phyloP scores from a whole-genome alignment of 2,888 invertebrate genomes.

The Drosophila gaucha region DNA sequence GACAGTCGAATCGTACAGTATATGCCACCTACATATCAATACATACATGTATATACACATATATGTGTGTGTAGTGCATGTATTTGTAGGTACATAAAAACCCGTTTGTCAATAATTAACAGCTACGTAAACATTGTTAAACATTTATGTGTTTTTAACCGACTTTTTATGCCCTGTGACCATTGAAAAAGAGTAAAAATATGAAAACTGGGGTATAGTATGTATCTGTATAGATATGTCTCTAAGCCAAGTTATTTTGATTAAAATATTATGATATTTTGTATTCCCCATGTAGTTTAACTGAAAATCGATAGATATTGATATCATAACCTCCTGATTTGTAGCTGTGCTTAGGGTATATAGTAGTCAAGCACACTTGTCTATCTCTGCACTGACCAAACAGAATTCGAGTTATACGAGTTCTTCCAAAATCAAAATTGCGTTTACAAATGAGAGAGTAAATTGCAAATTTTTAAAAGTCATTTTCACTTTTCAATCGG shows the following conservation, averaged over 20 bases:
- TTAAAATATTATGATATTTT: no score
- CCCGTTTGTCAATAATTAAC: slow-evolving; percentile 74
- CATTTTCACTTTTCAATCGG: background rate
- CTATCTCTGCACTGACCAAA: no score
- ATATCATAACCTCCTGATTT: background rate
- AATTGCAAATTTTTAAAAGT: background rate
- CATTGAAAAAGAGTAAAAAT: background rate
- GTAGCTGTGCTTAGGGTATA: background rate
- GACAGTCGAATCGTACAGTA: slow-evolving; percentile 35
- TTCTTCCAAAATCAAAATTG: background rate
- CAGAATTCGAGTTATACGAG: no score
- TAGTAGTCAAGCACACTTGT: background rate
- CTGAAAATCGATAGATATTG: background rate
- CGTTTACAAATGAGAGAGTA: no score
- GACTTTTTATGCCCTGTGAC: slow-evolving; percentile 18
- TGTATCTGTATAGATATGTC: background rate
- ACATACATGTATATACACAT: background rate
- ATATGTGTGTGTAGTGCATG: background rate
- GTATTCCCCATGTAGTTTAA: background rate
- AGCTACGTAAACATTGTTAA: slow-evolving; percentile 74
- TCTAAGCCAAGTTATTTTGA: no score
- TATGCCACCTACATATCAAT: slow-evolving; percentile 23
- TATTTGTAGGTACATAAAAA: slow-evolving; percentile 27
- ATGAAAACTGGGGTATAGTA: background rate
- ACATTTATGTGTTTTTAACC: slow-evolving; percentile 55